These are phyloP conservation scores for Morone chrysops DNA, from an alignment of 2,113 vertebrate genomes.

Conservation along the genomic window DNA sequence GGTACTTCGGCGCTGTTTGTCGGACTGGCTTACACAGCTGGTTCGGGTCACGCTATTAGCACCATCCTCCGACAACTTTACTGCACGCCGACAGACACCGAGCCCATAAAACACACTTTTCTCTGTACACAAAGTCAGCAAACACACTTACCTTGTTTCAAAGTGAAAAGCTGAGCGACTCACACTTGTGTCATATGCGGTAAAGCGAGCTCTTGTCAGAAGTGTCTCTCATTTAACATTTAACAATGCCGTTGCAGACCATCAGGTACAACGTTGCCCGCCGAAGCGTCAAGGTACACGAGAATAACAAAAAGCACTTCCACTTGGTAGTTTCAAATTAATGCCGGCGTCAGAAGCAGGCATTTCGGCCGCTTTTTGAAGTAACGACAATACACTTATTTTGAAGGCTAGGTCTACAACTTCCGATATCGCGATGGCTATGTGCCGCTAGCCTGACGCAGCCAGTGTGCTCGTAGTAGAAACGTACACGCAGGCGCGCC, in stretches of 20 bases:
- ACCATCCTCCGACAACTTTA: constrained; percentile 26
- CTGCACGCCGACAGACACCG: not conserved
- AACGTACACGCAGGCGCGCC: constrained; percentile 78
- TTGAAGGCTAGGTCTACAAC: not conserved
- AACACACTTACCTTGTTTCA: constrained; percentile 23
- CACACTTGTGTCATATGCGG: not conserved
- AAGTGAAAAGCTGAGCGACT: not conserved
- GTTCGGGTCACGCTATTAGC: not conserved
- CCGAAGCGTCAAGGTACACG: not conserved
- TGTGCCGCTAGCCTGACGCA: not conserved
- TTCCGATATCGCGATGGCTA: accelerated
- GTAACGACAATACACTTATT: not conserved
- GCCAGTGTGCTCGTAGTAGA: constrained; percentile 56
- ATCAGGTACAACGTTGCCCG: not conserved
- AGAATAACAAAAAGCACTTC: not conserved
- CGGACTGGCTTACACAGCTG: not conserved
- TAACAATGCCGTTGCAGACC: not conserved
- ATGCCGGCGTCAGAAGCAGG: not conserved
- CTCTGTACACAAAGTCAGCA: not conserved
- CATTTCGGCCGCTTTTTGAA: accelerated
- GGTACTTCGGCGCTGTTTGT: not conserved
- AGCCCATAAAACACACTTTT: not conserved
- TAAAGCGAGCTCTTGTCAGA: not conserved
- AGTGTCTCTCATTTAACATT: constrained; percentile 9
- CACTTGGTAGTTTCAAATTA: not conserved